Percentiles rank a stretch among this genome's conserved stretches.
Conservation (phyloP, 2,888 invertebrate genomes). For the Cantharis flavilabris region DNA sequence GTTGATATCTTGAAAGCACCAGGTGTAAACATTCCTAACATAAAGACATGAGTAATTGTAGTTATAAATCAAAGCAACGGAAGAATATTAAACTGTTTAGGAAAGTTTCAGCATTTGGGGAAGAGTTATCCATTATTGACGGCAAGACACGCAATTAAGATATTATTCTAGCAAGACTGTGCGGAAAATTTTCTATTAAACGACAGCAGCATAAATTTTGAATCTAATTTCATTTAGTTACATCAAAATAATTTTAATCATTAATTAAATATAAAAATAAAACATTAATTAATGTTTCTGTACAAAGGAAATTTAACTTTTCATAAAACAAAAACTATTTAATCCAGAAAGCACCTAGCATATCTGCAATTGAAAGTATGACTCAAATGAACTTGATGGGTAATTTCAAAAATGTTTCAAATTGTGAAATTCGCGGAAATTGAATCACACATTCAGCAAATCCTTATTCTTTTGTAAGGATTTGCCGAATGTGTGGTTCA, state of each 20-base stretch:
- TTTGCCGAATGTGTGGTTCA: background rate
- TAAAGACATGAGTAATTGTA: constrained; percentile 24
- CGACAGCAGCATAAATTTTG: background rate
- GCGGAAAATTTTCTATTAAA: background rate
- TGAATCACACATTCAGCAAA: background rate
- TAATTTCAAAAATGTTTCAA: background rate
- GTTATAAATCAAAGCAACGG: constrained; percentile 19
- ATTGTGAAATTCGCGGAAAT: background rate
- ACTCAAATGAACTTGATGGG: background rate
- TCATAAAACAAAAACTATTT: background rate
- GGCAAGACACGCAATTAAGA: background rate
- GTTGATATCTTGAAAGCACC: constrained; percentile 18
- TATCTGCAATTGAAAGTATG: background rate
- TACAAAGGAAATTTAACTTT: too few species aligned
- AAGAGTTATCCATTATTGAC: background rate
- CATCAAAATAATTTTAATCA: background rate
- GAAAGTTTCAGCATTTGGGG: constrained; percentile 9
- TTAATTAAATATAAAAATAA: too few species aligned
- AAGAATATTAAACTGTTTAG: constrained; percentile 19
- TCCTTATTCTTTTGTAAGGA: background rate
- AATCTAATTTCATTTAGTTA: background rate
- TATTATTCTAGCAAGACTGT: background rate
- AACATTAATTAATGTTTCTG: too few species aligned
- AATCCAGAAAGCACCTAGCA: background rate
- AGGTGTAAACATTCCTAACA: constrained; percentile 25